A percentile compares a stretch with the other conserved stretches of the same genome.
These are phyloP conservation scores for Capitella teleta DNA, from an alignment of 1,140 invertebrate species.

Conservation along the genomic window DNA sequence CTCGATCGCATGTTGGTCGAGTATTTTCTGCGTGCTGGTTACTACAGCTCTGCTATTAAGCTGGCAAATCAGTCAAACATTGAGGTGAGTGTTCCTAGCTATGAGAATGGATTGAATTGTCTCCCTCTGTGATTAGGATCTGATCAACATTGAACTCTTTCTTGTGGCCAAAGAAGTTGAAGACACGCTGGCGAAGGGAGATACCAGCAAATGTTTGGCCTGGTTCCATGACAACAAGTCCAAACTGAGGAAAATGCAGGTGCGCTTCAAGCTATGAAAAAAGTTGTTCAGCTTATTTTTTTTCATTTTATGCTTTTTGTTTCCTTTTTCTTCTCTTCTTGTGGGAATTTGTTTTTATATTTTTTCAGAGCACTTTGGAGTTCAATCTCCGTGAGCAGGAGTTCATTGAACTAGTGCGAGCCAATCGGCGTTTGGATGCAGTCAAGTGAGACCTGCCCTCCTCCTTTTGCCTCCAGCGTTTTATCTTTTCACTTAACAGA, in stretches of 20 bases:
- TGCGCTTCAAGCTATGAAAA: conserved; percentile 12
- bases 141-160: conserved; percentile 90
- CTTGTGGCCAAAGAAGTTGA: conserved; percentile 76
- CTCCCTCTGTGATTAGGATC: no score
- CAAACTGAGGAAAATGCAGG: conserved; percentile 80
- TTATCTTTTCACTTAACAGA: conserved; percentile 36
- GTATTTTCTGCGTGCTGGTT: conserved; percentile 88
- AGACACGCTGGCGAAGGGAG: conserved; percentile 56
- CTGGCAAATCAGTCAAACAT: conserved; percentile 72
- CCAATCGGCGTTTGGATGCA: conserved; percentile 74
- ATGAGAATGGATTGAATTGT: no score
- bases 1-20: conserved; percentile 91
- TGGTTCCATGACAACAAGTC: conserved; percentile 98
- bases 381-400: conserved; percentile 89
- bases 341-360: conserved; percentile 12
- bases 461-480: neutral
- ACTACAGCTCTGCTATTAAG: conserved; percentile 78
- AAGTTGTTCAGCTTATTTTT: neutral
- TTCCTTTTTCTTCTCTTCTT: conserved; percentile 58
- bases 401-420: conserved; percentile 86
- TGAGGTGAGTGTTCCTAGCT: conserved; percentile 37
- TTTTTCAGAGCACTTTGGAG: conserved; percentile 42
- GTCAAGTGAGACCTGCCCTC: conserved; percentile 49
- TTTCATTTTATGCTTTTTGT: neutral
- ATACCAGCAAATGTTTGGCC: conserved; percentile 77